These are phyloP conservation scores for Chloebia gouldiae DNA, from an alignment of 2,113 vertebrate genomes.

Conservation along the genomic window DNA sequence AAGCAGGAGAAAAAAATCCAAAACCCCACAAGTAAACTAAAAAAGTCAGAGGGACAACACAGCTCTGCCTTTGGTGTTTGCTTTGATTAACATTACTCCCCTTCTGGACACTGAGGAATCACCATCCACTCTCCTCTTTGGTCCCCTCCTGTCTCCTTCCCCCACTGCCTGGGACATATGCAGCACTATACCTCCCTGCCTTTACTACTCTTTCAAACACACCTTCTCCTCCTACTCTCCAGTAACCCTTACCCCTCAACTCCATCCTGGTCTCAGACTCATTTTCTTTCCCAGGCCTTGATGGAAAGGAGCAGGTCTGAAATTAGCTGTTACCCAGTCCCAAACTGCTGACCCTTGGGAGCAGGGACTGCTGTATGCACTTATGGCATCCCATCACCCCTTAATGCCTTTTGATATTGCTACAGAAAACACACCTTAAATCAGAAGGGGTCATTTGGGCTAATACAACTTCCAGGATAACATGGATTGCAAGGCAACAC, in stretches of 20 bases:
- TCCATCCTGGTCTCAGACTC: background rate
- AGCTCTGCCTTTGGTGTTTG: background rate
- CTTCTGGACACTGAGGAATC: background rate
- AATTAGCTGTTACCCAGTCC: background rate
- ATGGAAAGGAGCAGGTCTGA: background rate
- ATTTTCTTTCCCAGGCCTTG: background rate
- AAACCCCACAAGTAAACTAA: background rate
- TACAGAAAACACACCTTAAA: background rate
- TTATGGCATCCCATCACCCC: background rate
- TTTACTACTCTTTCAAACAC: background rate
- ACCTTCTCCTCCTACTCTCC: background rate
- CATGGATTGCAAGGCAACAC: background rate
- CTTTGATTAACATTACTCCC: background rate
- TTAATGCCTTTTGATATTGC: conserved; percentile 18
- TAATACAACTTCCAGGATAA: conserved; percentile 23
- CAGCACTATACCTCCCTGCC: background rate
- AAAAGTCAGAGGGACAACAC: background rate
- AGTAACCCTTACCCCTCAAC: background rate
- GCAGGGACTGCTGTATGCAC: background rate
- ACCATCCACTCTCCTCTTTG: background rate
- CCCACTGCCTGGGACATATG: background rate
- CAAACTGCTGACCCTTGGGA: background rate
- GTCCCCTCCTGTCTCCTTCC: background rate
- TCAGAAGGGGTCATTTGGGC: background rate
- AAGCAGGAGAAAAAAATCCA: background rate